Conservation (phyloP, 2,113 vertebrate species). For the Gasterosteus aculeatus region DNA sequence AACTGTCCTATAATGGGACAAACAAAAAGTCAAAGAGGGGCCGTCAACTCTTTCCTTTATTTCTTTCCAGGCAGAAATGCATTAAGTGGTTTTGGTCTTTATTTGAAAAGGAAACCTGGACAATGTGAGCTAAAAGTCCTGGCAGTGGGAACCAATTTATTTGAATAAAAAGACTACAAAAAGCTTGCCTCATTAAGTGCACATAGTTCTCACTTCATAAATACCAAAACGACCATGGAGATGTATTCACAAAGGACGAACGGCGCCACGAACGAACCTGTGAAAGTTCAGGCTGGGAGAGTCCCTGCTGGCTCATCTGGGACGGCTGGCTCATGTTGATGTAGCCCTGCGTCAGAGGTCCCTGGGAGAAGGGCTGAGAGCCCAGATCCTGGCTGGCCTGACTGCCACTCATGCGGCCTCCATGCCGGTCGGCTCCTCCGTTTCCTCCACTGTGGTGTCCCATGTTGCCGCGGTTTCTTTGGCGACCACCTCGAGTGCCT, state of each 20-base stretch:
- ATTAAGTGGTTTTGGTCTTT: constrained; percentile 14
- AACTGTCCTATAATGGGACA: constrained; percentile 89
- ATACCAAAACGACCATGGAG: neutral
- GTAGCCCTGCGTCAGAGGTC: constrained; percentile 94
- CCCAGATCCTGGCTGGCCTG: constrained; percentile 95
- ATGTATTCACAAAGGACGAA: neutral
- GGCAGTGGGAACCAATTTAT: neutral
- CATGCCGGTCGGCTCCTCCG: constrained; percentile 83
- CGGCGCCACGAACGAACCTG: constrained; percentile 81
- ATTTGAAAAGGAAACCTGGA: constrained; percentile 47
- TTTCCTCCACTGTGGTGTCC: constrained; percentile 87
- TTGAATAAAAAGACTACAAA: constrained; percentile 26
- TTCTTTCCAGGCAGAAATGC: constrained; percentile 30
- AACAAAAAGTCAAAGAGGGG: constrained; percentile 40
- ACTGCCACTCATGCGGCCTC: constrained; percentile 89
- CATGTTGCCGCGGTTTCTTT: constrained; percentile 88
- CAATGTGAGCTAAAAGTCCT: constrained; percentile 5
- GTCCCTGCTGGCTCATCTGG: constrained; percentile 97
- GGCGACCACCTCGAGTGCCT: constrained; percentile 86
- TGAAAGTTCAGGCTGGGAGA: constrained; percentile 95
- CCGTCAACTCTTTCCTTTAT: constrained; percentile 26
- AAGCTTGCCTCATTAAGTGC: neutral
- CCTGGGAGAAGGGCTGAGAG: constrained; percentile 97
- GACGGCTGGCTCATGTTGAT: constrained; percentile 98
- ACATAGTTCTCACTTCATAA: constrained; percentile 10